Percentiles rank a stretch among this genome's conserved stretches.
phyloP scores from a whole-genome alignment of 2,797 vertebrate species.

The Trematomus bernacchii region DNA sequence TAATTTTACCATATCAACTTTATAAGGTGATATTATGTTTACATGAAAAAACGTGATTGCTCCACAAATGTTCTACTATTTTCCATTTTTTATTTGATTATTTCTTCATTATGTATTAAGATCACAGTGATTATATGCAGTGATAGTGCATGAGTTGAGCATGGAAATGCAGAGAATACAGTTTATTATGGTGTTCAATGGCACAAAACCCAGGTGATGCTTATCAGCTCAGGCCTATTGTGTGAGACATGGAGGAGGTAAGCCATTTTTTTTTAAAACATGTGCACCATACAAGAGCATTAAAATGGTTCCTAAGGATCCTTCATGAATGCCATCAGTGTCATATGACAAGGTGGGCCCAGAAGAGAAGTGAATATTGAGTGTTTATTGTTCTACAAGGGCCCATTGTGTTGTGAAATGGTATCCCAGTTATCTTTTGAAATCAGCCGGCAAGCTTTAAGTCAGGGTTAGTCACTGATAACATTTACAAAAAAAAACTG shows the following conservation, averaged over 20 bases:
- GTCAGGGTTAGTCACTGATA: neutral
- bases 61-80: neutral
- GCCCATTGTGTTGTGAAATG: constrained; percentile 46
- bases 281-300: neutral
- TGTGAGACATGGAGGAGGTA: constrained; percentile 3
- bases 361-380: neutral
- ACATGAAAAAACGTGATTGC: neutral
- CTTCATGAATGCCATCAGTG: constrained; percentile 13
- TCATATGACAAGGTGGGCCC: constrained; percentile 39
- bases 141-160: neutral
- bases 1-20: neutral
- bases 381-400: constrained; percentile 20
- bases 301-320: constrained; percentile 10
- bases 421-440: constrained; percentile 21
- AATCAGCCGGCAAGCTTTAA: neutral
- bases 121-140: neutral
- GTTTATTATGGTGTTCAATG: constrained; percentile 20
- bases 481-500: neutral
- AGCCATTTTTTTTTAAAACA: constrained; percentile 16
- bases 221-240: constrained; percentile 27
- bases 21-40: neutral
- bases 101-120: neutral
- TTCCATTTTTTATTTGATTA: neutral
- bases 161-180: constrained; percentile 8
- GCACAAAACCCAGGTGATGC: constrained; percentile 24